Base-by-base conservation (phyloP, 1,140 invertebrate species). In the Zophobas morio region DNA sequence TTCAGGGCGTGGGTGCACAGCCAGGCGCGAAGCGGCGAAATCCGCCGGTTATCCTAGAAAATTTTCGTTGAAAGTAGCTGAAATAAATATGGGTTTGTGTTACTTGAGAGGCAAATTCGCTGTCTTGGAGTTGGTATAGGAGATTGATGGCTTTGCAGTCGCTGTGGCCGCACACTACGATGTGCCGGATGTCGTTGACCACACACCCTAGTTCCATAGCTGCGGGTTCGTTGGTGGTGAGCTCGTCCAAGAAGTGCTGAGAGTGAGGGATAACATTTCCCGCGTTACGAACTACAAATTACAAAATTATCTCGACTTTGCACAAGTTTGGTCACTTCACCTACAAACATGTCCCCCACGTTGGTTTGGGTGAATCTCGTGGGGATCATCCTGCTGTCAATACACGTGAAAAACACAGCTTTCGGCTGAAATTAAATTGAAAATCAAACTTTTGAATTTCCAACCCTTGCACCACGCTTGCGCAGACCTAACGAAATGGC, bases 131-230 rank as follows among this genome's bases (percentile, higher is more conserved):
- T 83, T 93, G 91, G 84, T 97, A 96, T 1, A 99, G 87, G 49
- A 97, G 89, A 89, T 98, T 98, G 93, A 98, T 98, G 1, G 97
- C 97, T 90, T 99, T 99, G 86, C 97, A 99, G 87, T 99, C 98
- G 56, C 96, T 98, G 85, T 99, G 98, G 0, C 98, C 98, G 84
- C 96, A 98, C 6, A 99, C 96, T 78, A 99, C 96, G 57, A 99
- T 93, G 85, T 99, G 96, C 72, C 93, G 90, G 56, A 99, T 96
- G 82, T 96, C 92, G 84, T 98, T 98, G n/a, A 96, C 90, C 37
- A 98, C 91, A 85, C 97, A 98, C 36, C 95, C 96, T 42, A 99
- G 88, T 88, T 99, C 97, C 78, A 99, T 86, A 4, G 96, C 97
- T 6, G 96, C 97, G 6, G 97, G 96, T 88, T 99, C 97, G 81